Conservation (phyloP, 2,888 invertebrate genomes). For the Drosophila neonasuta region DNA sequence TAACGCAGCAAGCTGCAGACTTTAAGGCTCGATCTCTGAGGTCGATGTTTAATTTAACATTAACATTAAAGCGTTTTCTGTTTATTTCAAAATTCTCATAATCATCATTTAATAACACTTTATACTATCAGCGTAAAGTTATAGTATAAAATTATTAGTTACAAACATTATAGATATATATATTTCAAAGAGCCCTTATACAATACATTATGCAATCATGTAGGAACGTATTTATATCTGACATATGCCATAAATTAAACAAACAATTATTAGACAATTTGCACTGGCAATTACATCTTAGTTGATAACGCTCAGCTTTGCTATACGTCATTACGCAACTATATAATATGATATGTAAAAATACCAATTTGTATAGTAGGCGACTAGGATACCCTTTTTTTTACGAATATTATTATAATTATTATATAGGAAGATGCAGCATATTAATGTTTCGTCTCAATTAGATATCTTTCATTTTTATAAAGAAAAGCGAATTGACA, state of each 20-base stretch:
- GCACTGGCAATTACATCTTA: conserved; percentile 23
- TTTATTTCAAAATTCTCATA: too few species aligned
- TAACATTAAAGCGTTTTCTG: neutral
- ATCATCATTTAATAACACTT: too few species aligned
- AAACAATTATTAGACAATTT: conserved; percentile 27
- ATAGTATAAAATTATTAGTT: too few species aligned
- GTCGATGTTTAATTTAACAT: neutral
- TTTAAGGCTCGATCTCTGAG: neutral
- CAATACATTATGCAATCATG: neutral
- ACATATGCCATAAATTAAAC: conserved; percentile 22
- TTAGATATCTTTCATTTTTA: too few species aligned
- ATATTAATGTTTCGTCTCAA: too few species aligned
- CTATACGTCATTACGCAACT: conserved; percentile 7
- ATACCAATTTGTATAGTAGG: neutral
- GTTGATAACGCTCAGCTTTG: conserved; percentile 14
- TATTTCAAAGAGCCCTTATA: neutral
- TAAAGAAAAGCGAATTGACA: conserved; percentile 21
- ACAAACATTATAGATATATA: too few species aligned
- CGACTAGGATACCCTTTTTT: neutral
- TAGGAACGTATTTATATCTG: neutral
- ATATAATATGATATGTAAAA: neutral
- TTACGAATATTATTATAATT: too few species aligned
- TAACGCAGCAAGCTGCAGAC: neutral
- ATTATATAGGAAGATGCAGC: too few species aligned
- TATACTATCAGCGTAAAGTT: too few species aligned